A percentile compares a stretch with the other conserved stretches of the same genome.
phyloP scores from a whole-genome alignment of 1,140 invertebrate species.

The Zaprionus vittiger region DNA sequence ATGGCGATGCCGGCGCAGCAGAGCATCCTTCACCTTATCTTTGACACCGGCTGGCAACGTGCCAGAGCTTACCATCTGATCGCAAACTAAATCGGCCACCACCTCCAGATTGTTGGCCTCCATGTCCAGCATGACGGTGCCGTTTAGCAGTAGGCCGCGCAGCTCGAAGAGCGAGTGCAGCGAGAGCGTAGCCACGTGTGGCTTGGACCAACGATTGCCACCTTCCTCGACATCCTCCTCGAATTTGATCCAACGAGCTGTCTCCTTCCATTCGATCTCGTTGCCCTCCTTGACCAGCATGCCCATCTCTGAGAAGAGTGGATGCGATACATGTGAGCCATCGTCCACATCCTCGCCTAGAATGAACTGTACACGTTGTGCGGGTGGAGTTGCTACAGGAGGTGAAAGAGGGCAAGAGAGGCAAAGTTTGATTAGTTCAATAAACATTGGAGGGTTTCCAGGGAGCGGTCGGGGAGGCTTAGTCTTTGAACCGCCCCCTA shows the following conservation, averaged over 20 bases:
- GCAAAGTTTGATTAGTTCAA: conserved; percentile 24
- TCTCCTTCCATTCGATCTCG: conserved; percentile 98
- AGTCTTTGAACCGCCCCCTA: conserved; percentile 4
- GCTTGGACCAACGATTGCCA: conserved; percentile 97
- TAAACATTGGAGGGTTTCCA: conserved; percentile 13
- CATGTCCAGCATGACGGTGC: conserved; percentile 96
- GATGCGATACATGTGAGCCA: conserved; percentile 92
- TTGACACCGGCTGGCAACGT: conserved; percentile 90
- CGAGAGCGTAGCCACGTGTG: conserved; percentile 96
- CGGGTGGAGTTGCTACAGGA: conserved; percentile 91
- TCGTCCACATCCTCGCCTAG: conserved; percentile 96
- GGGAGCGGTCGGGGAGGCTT: conserved; percentile 5
- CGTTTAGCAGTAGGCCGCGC: conserved; percentile 93
- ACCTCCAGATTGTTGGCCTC: conserved; percentile 93
- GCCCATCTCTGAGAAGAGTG: conserved; percentile 98
- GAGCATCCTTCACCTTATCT: conserved; percentile 94
- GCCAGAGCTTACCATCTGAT: conserved; percentile 94
- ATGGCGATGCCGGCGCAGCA: conserved; percentile 96
- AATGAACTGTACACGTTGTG: conserved; percentile 97
- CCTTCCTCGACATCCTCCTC: conserved; percentile 98
- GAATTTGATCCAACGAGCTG: conserved; percentile 98
- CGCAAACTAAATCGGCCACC: conserved; percentile 95
- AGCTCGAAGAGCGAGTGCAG: conserved; percentile 96
- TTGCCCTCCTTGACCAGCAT: conserved; percentile 94
- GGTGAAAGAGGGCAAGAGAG: neutral